Evolutionary conservation across 2,113 vertebrate genomes (phyloP), one percentile per base, ranked within the genome.

Genomic region (Oreotrochilus melanogaster): DNA sequence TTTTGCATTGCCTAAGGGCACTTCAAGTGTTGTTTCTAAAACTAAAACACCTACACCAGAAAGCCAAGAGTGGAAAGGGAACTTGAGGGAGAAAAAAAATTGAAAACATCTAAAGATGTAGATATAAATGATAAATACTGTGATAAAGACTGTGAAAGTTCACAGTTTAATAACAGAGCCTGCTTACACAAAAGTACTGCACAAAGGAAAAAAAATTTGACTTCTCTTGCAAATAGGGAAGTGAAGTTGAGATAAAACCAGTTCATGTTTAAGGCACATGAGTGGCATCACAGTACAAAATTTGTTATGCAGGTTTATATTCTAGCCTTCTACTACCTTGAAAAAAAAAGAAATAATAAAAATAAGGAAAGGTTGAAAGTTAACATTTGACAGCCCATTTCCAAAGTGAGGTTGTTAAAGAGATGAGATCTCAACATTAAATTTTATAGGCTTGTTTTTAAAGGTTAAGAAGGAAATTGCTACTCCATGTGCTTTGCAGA

Each of bases 391-490:
- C 17, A 89, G 25, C 30, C 39, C 3, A 66, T 76, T 80, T 87
- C 48, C 56, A 62, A 66, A 86, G 9, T 19, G 28, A 45, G 30
- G 23, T 37, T 60, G 62, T 85, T 92, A 85, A 67, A 91, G 56
- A 93, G 95, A 93, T 45, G 30, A 95, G 70, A 85, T 53, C 45
- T 27, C 18, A 86, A 31, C 62, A 65, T 85, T 56, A 89, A 45
- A 75, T 78, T 86, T 79, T 80, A 88, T 45, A 64, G 57, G 35
- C 33, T 87, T 79, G 35, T 45, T 89, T 91, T 64, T 78, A 92
- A 97, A 86, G 70, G 69, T 90, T 88, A 92, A 93, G 67, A 50
- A 92, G 75, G 85, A 85, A 92, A 86, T 73, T 92, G 76, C 31
- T 82, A 54, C 21, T 60, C 9, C 18, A 14, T 61, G n/a, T 60